Base-by-base conservation (phyloP, 2,113 vertebrate species). In the Verasper variegatus region DNA sequence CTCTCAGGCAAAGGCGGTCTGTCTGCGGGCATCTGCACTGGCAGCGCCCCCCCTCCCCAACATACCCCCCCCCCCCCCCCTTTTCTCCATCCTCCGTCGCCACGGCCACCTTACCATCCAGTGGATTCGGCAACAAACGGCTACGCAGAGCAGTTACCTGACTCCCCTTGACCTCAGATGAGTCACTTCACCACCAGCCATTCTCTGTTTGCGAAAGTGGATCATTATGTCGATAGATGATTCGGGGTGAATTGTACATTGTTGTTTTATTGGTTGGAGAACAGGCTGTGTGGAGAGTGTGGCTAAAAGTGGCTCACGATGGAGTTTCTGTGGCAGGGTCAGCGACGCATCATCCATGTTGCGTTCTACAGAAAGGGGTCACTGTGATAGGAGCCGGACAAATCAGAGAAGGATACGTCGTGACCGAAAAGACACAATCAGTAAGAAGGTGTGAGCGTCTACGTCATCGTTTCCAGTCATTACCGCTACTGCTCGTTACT, bases 11-110 rank as follows among this genome's bases (percentile, higher is more conserved):
- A 89, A 13, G 88, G 84, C 86, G 78, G 81, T 88, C 88, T 79
- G 88, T 93, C 89, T 90, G 89, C 27, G 89, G 90, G 91, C 92
- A 92, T 92, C 91, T 92, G 92, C 83, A 92, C 87, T 84, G 85
- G 83, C 85, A 87, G 26, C 57, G 35, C 63, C 71, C 61, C 17
- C 35, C 55, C n/a, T 24, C 54, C 54, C 35, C 35, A 37, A 37
- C 18, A 3, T 55, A 4, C 37, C 17, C 52, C 27, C 31, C 47
- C 13, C 13, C 11, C 40, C 42, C 61, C 9, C 23, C 23, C 15
- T 60, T 4, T 78, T 74, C 86, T 62, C 80, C 14, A 18, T 80
- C 77, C 86, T 62, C 80, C 14, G 15, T 80, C 65, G 49, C 60
- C 82, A 74, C 74, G 20, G 72, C 77, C 81, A 83, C 84, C 83